Percentiles rank a stretch among this genome's conserved stretches.
Evolutionary conservation across 2,113 vertebrate species (phyloP).

Genomic region (Ellobius talpinus): DNA sequence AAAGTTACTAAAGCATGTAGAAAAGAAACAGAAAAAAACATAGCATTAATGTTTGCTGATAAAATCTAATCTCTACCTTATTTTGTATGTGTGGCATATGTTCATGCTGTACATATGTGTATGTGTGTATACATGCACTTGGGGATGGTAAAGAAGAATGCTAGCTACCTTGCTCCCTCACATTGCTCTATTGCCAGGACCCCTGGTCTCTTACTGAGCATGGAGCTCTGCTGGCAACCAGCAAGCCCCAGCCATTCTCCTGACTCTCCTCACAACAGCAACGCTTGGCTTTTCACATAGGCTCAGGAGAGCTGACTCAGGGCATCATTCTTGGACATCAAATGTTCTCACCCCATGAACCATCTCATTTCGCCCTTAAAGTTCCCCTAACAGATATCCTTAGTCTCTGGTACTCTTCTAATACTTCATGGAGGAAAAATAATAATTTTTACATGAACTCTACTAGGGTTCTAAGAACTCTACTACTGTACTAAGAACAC

Average conservation of each 20-base stretch:
- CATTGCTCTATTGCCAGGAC: neutral
- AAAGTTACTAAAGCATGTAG: neutral
- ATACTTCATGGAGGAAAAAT: neutral
- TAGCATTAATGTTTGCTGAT: conserved; percentile 5
- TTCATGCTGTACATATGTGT: neutral
- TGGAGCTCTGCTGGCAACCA: neutral
- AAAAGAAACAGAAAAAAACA: conserved; percentile 3
- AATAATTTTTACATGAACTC: neutral
- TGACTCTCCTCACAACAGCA: too few relatives aligned
- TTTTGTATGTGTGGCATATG: neutral
- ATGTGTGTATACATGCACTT: neutral
- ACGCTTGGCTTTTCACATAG: neutral
- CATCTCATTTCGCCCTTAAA: neutral
- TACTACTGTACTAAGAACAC: too few relatives aligned
- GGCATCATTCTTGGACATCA: neutral
- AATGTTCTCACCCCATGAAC: neutral
- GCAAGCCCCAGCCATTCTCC: neutral
- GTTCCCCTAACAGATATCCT: neutral
- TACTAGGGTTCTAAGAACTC: too few relatives aligned
- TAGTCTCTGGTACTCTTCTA: neutral
- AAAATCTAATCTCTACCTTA: neutral
- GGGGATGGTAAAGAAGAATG: neutral
- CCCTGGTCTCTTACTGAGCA: neutral
- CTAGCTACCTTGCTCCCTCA: neutral
- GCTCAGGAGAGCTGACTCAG: too few relatives aligned